Evolutionary conservation across 2,797 vertebrate genomes (phyloP).

Genomic region (Enoplosus armatus): DNA sequence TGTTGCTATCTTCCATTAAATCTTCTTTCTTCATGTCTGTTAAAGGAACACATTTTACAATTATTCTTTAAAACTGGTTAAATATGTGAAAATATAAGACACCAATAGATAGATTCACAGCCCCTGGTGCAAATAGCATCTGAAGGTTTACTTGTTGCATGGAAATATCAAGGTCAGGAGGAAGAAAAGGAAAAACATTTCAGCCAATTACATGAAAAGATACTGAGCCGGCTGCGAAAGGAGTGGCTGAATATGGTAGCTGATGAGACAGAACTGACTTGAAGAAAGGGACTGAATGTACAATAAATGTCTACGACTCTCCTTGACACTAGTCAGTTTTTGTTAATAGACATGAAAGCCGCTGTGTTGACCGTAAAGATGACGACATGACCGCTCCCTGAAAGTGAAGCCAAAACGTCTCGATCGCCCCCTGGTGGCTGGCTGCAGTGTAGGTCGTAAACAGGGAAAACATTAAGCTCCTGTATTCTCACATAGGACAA

Average conservation of each 20-base stretch:
- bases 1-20: background rate
- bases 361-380: no score
- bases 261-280: background rate
- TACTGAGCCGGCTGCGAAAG: background rate
- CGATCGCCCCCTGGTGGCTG: no score
- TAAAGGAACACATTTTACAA: background rate
- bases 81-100: background rate
- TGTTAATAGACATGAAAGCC: background rate
- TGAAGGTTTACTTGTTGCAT: background rate
- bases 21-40: background rate
- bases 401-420: no score
- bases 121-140: background rate
- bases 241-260: background rate
- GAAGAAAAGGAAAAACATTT: background rate
- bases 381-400: no score
- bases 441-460: no score
- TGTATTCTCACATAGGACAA: background rate
- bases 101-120: background rate
- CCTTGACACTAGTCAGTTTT: background rate
- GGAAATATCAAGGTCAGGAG: constrained; percentile 9
- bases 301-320: background rate
- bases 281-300: background rate
- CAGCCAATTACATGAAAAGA: background rate
- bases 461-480: background rate
- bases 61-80: background rate